Percentiles rank a stretch among this genome's conserved stretches.
These are phyloP conservation scores for Blastomussa wellsi DNA, from an alignment of 92 coral and sea anemone species.

Conservation along the genomic window DNA sequence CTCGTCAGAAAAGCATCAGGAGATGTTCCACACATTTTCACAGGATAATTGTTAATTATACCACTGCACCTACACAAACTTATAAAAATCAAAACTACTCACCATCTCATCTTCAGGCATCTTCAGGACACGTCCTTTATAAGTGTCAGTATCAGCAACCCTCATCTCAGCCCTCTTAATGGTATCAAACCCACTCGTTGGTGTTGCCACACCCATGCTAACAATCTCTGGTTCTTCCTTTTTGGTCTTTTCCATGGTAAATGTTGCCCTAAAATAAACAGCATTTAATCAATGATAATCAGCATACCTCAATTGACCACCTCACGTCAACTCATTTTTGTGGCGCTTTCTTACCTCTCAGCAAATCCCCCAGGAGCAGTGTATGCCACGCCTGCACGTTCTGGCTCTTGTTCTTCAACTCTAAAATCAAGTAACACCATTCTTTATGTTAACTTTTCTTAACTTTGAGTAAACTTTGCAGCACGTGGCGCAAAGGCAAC, in stretches of 20 bases:
- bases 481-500: too few relatives aligned
- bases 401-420: constrained; percentile 21
- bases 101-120: constrained; percentile 56
- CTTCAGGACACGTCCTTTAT: constrained; percentile 76
- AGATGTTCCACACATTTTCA: too few relatives aligned
- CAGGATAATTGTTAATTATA: too few relatives aligned
- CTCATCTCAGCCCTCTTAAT: constrained; percentile 85
- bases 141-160: constrained; percentile 83
- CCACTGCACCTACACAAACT: background rate
- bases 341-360: constrained; percentile 32
- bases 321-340: too few relatives aligned
- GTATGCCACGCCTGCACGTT: constrained; percentile 21
- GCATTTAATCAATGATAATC: too few relatives aligned
- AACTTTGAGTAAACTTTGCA: too few relatives aligned
- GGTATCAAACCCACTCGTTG: constrained; percentile 73
- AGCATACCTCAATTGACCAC: too few relatives aligned
- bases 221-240: constrained; percentile 76
- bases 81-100: background rate
- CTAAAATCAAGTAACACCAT: too few relatives aligned
- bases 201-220: constrained; percentile 93
- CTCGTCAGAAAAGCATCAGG: too few relatives aligned
- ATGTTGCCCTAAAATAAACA: constrained; percentile 17
- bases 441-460: too few relatives aligned
- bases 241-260: constrained; percentile 19
- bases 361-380: constrained; percentile 34